Conservation (phyloP, 2,113 vertebrate species). For the Bothrops jararaca region DNA sequence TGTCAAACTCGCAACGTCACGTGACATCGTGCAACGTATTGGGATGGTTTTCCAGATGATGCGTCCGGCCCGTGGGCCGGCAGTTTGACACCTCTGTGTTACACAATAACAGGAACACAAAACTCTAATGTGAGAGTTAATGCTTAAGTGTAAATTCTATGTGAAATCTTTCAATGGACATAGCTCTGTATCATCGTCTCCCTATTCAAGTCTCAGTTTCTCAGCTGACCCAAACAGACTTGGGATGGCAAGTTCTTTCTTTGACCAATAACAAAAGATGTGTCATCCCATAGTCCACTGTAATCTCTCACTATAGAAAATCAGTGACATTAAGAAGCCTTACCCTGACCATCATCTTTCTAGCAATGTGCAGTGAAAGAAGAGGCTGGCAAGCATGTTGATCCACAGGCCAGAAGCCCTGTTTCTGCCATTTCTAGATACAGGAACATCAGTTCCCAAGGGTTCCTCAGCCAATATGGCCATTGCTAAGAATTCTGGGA, state of each 20-base stretch:
- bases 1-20: too few species aligned
- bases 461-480: background rate
- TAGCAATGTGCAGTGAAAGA: background rate
- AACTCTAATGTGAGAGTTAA: background rate
- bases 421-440: background rate
- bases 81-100: background rate
- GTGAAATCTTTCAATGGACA: background rate
- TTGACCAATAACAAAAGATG: background rate
- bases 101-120: background rate
- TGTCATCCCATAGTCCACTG: background rate
- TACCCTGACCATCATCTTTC: background rate
- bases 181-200: background rate
- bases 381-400: background rate
- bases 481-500: background rate
- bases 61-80: too few species aligned
- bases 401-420: background rate
- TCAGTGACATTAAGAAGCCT: background rate
- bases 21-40: too few species aligned
- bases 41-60: too few species aligned
- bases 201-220: background rate
- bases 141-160: background rate
- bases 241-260: background rate
- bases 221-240: background rate
- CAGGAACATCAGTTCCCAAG: background rate
- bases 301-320: background rate